Conservation (phyloP, 2,888 invertebrate species). For the Troides aeacus region DNA sequence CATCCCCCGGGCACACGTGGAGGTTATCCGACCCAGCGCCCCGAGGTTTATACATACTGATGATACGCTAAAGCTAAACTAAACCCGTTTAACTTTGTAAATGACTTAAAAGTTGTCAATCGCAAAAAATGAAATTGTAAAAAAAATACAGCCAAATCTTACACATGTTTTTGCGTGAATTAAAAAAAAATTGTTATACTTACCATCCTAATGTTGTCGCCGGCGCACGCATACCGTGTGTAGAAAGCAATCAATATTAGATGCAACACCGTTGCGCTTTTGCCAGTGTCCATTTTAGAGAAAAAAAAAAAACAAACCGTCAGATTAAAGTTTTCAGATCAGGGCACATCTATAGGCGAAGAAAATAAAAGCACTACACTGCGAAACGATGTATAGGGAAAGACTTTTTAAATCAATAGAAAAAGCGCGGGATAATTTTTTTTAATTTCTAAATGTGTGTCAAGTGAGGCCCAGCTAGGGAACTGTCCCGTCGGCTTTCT, state of each 20-base stretch:
- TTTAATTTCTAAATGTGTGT: slow-evolving; percentile 21
- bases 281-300: slow-evolving; percentile 50
- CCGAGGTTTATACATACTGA: too few species aligned
- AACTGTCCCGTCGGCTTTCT: slow-evolving; percentile 67
- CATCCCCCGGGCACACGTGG: too few species aligned
- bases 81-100: too few species aligned
- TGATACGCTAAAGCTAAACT: too few species aligned
- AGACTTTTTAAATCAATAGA: not conserved
- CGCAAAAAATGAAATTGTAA: not conserved
- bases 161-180: not conserved
- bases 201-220: slow-evolving; percentile 73
- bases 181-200: slow-evolving; percentile 41
- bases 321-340: slow-evolving; percentile 41
- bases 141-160: too few species aligned
- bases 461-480: slow-evolving; percentile 41
- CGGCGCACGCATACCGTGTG: slow-evolving; percentile 58
- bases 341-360: slow-evolving; percentile 31
- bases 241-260: slow-evolving; percentile 64
- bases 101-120: not conserved
- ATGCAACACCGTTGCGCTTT: slow-evolving; percentile 41
- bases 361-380: slow-evolving; percentile 29
- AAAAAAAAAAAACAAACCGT: slow-evolving; percentile 37
- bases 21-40: too few species aligned
- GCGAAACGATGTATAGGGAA: not conserved
- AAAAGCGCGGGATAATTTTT: slow-evolving; percentile 1